Evolutionary conservation across 2,888 invertebrate genomes (phyloP).

Genomic region (Baccha elongata): DNA sequence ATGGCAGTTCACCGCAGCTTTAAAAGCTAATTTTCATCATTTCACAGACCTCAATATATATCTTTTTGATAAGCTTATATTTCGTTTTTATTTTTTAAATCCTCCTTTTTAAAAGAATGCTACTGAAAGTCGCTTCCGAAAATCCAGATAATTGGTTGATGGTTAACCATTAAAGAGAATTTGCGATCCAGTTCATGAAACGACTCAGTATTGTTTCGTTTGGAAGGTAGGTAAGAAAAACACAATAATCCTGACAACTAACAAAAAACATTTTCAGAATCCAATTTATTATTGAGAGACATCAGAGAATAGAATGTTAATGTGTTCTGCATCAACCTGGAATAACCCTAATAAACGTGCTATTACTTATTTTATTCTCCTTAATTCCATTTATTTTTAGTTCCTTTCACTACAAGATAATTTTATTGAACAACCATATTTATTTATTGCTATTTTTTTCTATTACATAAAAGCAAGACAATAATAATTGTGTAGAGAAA

Average conservation of each 20-base stretch:
- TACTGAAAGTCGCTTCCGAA: neutral
- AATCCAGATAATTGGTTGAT: neutral
- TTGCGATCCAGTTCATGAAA: neutral
- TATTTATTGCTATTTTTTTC: slow-evolving; percentile 28
- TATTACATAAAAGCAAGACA: slow-evolving; percentile 30
- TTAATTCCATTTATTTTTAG: neutral
- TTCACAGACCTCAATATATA: too few relatives aligned
- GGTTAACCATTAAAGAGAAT: neutral
- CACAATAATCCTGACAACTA: neutral
- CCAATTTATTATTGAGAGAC: slow-evolving; percentile 26
- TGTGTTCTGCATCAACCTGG: slow-evolving; percentile 2
- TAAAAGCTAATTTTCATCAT: too few relatives aligned
- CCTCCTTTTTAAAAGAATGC: neutral
- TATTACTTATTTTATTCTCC: neutral
- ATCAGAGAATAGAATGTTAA: slow-evolving; percentile 15
- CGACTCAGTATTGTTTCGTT: neutral
- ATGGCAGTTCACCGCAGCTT: too few relatives aligned
- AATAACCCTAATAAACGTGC: slow-evolving; percentile 24
- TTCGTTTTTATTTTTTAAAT: too few relatives aligned
- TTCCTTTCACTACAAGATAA: slow-evolving; percentile 15
- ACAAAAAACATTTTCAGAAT: neutral
- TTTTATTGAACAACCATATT: slow-evolving; percentile 46
- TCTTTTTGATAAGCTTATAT: too few relatives aligned
- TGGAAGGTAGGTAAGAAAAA: too few relatives aligned
- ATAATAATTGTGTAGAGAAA: slow-evolving; percentile 20